Evolutionary conservation across 1,140 invertebrate species (phyloP).

Genomic region (Drosophila equinoxialis): DNA sequence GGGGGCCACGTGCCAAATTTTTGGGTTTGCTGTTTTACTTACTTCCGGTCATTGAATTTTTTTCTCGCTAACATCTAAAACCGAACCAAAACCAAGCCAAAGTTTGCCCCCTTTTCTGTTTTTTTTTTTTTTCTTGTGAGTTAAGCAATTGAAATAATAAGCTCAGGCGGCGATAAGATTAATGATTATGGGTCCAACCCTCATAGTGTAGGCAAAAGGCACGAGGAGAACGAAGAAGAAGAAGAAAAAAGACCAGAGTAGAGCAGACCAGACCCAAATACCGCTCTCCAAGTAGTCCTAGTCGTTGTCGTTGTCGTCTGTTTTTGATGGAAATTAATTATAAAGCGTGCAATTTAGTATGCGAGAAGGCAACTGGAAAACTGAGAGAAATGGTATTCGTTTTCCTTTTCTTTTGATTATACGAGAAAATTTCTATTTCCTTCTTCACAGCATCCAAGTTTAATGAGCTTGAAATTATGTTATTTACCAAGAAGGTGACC

Average conservation of each 20-base stretch:
- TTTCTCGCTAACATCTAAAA: conserved; percentile 32
- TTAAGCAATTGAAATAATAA: conserved; percentile 81
- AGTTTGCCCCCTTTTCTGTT: not conserved
- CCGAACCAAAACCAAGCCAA: conserved; percentile 6
- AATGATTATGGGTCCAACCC: conserved; percentile 78
- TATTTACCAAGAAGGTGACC: conserved; percentile 32
- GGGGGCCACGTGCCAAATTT: conserved; percentile 61
- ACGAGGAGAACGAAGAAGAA: conserved; percentile 19
- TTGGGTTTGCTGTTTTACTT: conserved; percentile 70
- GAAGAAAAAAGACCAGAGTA: not conserved
- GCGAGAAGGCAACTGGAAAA: conserved; percentile 35
- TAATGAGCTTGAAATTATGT: conserved; percentile 66
- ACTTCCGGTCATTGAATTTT: conserved; percentile 82
- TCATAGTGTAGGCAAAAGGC: conserved; percentile 6
- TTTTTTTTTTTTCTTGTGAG: not conserved
- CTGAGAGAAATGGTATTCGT: conserved; percentile 23
- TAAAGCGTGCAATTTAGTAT: conserved; percentile 81
- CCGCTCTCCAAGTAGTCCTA: conserved; percentile 9
- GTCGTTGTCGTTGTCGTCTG: conserved; percentile 68
- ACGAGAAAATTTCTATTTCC: conserved; percentile 1
- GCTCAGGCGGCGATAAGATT: conserved; percentile 83
- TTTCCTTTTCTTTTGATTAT: conserved; percentile 13
- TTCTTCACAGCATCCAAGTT: conserved; percentile 35
- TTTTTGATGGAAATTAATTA: conserved; percentile 83
- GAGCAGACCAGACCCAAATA: not conserved